Evolutionary conservation across 2,888 invertebrate genomes (phyloP).

Genomic region (Lomographa bimaculata): DNA sequence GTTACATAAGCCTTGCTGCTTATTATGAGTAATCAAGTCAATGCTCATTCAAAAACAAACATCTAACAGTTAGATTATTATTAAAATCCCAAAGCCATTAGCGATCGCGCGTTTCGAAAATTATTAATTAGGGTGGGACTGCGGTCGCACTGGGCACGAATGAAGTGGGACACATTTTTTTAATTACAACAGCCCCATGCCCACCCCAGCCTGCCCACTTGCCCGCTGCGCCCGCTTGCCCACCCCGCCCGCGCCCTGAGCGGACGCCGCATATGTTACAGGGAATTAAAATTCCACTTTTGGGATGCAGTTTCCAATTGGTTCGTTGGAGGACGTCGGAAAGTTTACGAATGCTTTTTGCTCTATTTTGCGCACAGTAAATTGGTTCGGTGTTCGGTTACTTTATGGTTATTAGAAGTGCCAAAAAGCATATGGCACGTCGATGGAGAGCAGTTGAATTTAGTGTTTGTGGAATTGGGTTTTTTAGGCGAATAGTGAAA

Average conservation of each 20-base stretch:
- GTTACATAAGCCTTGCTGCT: too few relatives aligned
- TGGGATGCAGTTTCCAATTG: constrained; percentile 67
- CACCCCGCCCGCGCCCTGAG: constrained; percentile 30
- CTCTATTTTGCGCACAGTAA: constrained; percentile 26
- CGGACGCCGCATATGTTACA: constrained; percentile 66
- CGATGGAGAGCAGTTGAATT: constrained; percentile 14
- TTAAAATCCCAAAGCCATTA: constrained; percentile 65
- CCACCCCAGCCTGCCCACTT: constrained; percentile 38
- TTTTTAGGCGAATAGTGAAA: too few relatives aligned
- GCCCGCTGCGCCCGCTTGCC: constrained; percentile 26
- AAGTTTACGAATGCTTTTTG: constrained; percentile 35
- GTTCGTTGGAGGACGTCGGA: constrained; percentile 15
- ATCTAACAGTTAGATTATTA: constrained; percentile 55
- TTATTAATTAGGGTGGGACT: constrained; percentile 69
- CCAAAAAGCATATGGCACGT: constrained; percentile 25
- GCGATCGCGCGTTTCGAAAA: constrained; percentile 39
- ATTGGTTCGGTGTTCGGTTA: constrained; percentile 35
- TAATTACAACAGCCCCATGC: constrained; percentile 59
- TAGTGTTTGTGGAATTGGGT: constrained; percentile 5
- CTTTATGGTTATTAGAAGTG: constrained; percentile 35
- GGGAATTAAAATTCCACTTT: constrained; percentile 75
- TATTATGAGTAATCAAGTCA: too few relatives aligned
- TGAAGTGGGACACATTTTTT: constrained; percentile 81
- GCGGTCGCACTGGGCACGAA: constrained; percentile 64
- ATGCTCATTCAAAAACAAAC: too few relatives aligned